A percentile compares a stretch with the other conserved stretches of the same genome.
Evolutionary conservation across 2,888 invertebrate species (phyloP).

Genomic region (Platycheirus rosarum): DNA sequence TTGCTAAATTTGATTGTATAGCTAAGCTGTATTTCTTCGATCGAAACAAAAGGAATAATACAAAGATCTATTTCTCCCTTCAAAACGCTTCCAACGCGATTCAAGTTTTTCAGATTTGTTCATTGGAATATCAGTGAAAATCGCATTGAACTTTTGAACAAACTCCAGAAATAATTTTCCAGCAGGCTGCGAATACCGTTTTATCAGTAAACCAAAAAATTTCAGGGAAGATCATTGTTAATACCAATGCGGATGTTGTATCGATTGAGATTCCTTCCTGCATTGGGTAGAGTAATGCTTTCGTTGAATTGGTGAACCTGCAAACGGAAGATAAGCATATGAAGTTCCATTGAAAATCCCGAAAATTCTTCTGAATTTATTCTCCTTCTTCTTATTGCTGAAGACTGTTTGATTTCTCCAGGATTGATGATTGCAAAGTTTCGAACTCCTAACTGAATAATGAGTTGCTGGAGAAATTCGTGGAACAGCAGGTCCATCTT

Average conservation of each 20-base stretch:
- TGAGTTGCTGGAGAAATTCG: background rate
- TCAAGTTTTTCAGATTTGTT: background rate
- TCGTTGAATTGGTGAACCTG: background rate
- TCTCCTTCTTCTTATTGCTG: too few relatives aligned
- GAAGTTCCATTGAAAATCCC: background rate
- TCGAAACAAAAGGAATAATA: background rate
- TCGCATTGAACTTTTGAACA: slow-evolving; percentile 1
- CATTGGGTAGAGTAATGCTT: background rate
- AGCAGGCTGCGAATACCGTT: background rate
- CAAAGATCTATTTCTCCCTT: slow-evolving; percentile 1
- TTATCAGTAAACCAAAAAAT: slow-evolving; percentile 16
- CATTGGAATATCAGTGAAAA: background rate
- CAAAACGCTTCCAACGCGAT: background rate
- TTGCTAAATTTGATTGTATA: slow-evolving; percentile 3
- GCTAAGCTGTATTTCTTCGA: background rate
- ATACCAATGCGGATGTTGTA: background rate
- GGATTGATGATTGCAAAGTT: slow-evolving; percentile 1
- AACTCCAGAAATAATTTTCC: background rate
- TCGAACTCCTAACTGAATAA: slow-evolving; percentile 6
- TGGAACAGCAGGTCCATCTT: background rate
- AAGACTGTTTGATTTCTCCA: background rate
- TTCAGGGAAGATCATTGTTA: background rate
- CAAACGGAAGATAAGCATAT: slow-evolving; percentile 6
- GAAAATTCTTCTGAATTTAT: slow-evolving; percentile 16
- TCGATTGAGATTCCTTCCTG: background rate